Conservation (phyloP, 2,888 invertebrate genomes). For the Argyresthia goedartella region DNA sequence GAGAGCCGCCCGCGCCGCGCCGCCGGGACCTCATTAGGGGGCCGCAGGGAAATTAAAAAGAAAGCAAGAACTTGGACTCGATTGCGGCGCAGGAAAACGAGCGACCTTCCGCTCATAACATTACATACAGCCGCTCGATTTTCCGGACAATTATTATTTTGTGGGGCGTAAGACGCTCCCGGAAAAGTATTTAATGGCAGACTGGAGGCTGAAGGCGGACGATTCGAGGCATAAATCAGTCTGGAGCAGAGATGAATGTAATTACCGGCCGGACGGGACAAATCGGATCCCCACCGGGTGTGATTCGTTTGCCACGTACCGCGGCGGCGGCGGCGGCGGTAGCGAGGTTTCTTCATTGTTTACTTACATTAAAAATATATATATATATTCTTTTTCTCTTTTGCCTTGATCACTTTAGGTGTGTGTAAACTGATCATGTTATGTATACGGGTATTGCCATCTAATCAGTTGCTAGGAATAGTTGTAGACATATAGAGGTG, state of each 20-base stretch:
- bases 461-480: too few species aligned
- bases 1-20: conserved; percentile 35
- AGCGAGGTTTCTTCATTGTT: too few species aligned
- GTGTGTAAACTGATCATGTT: too few species aligned
- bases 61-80: conserved; percentile 70
- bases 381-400: too few species aligned
- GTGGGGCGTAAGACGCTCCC: conserved; percentile 64
- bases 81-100: conserved; percentile 62
- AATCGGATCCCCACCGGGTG: conserved; percentile 30
- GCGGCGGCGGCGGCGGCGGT: too few species aligned
- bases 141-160: conserved; percentile 72
- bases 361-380: too few species aligned
- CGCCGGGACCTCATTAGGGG: conserved; percentile 68
- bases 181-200: conserved; percentile 59
- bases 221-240: conserved; percentile 44
- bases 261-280: conserved; percentile 43
- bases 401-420: too few species aligned
- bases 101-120: conserved; percentile 66
- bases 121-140: conserved; percentile 69
- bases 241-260: conserved; percentile 50
- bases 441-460: too few species aligned
- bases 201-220: conserved; percentile 31
- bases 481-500: too few species aligned
- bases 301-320: conserved; percentile 19
- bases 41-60: conserved; percentile 72